Percentiles rank a stretch among this genome's conserved stretches.
Evolutionary conservation across 2,113 vertebrate species (phyloP).

Genomic region (Pyrgilauda ruficollis): DNA sequence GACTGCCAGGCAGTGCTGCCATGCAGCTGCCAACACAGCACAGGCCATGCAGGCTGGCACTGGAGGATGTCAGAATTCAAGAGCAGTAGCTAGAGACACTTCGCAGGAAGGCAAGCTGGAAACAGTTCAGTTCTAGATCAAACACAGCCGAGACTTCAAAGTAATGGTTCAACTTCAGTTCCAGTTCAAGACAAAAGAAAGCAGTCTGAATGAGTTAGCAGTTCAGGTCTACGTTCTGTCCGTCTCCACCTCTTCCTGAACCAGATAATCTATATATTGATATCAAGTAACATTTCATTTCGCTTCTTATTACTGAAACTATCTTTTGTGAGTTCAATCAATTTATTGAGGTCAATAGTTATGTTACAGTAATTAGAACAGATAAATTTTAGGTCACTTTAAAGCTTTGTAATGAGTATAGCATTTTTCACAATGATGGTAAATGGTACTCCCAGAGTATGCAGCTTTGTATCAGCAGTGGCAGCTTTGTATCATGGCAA

Average conservation of each 20-base stretch:
- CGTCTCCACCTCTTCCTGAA: background rate
- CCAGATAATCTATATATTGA: background rate
- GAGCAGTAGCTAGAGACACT: background rate
- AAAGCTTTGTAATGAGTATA: background rate
- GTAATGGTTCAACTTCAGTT: background rate
- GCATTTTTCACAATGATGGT: background rate
- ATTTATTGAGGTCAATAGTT: background rate
- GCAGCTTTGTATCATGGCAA: background rate
- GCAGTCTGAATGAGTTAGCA: background rate
- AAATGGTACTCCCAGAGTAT: background rate
- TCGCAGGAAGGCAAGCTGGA: background rate
- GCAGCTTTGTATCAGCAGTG: background rate
- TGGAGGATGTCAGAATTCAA: background rate
- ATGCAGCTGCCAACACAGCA: background rate
- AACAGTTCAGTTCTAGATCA: background rate
- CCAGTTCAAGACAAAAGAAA: background rate
- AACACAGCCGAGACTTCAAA: background rate
- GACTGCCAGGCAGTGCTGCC: background rate
- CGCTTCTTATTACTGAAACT: background rate
- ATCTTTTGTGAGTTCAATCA: background rate
- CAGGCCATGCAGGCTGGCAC: accelerated
- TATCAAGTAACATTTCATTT: background rate
- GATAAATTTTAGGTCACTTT: background rate
- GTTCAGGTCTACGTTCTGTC: background rate
- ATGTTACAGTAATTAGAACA: background rate